A percentile compares a stretch with the other conserved stretches of the same genome.
These are phyloP conservation scores for Triplophysa yarkandensis DNA, from an alignment of 2,797 vertebrate species.

Conservation along the genomic window DNA sequence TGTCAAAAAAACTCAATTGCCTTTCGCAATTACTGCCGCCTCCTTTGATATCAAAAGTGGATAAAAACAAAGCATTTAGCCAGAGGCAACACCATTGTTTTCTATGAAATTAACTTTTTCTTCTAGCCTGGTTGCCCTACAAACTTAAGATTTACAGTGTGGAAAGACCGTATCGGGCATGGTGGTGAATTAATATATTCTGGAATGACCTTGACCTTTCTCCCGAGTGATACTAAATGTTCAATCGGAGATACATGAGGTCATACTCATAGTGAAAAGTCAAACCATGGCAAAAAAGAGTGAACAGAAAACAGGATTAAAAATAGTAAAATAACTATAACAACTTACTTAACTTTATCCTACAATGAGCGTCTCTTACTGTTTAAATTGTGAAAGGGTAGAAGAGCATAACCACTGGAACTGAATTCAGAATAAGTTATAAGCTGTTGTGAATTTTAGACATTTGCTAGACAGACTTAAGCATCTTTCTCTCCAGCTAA, in stretches of 20 bases:
- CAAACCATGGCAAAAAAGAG: not conserved
- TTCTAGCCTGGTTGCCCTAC: constrained; percentile 22
- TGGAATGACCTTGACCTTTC: not conserved
- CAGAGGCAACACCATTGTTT: constrained; percentile 6
- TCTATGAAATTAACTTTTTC: constrained; percentile 27
- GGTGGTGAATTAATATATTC: not conserved
- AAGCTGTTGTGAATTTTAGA: constrained; percentile 5
- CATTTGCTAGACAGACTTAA: constrained; percentile 11
- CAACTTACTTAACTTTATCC: no score
- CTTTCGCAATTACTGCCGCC: constrained; percentile 39
- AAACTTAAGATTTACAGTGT: constrained; percentile 25
- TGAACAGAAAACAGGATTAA: not conserved
- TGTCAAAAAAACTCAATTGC: constrained; percentile 60
- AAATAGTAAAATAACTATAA: no score
- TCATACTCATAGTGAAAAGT: not conserved
- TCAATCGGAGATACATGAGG: not conserved
- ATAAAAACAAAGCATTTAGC: constrained; percentile 49
- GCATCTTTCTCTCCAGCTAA: constrained; percentile 12
- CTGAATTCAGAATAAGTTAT: not conserved
- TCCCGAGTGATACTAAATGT: not conserved
- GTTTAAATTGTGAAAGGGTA: not conserved
- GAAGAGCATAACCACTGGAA: not conserved
- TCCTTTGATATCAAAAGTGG: constrained; percentile 54
- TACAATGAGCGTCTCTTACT: not conserved
- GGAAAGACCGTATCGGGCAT: constrained; percentile 6